Base-by-base conservation (phyloP, 2,888 invertebrate genomes). In the Pherbina coryleti region DNA sequence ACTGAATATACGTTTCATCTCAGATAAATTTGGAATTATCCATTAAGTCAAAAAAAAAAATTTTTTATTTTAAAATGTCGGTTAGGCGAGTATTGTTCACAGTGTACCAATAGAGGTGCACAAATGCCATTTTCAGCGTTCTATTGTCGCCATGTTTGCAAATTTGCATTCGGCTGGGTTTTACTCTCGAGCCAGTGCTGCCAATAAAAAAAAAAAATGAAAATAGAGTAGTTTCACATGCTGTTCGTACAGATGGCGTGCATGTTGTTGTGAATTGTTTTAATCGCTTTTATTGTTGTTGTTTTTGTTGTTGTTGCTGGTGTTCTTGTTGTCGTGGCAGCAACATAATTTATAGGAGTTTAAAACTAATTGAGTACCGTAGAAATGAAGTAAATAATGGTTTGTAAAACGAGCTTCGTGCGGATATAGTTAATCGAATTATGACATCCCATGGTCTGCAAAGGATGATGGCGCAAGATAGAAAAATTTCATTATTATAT, bases 281-380 rank as follows among this genome's bases (percentile, higher is more conserved):
- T 64, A 28, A 69, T 34, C 31, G 1, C 57, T 14, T 17, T 57
- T 31, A 19, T 2, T n/a, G 25, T 37, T 25, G 17, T 11, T 57
- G 5, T 44, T 14, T 17, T 28, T 64, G n/a, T 71, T 55, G 19
- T 53, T 8, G n/a, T 37, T 11, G 25, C 19, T 60, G 60, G 5
- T n/a, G 60, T 44, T 49, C 0, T 8, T 31, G n/a, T 71, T 57
- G 14, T 64, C 28, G 34, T 31, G n/a, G 28, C 60, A 28, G 9
- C 19, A n/a, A 51, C 14, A 34, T 66, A 51, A 74, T 31, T 31
- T 51, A 31, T n/a, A 44, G 49, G 44, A 28, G n/a, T 64, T 74
- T 74, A 66, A 51, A 74, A 64, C 31, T 74, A 74, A 74, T 74
- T 64, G 74, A 64, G 51, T 51, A 22, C 49, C 53, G 9, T 31